Conservation (phyloP, 1,140 invertebrate genomes). For the Bombus turneri region DNA sequence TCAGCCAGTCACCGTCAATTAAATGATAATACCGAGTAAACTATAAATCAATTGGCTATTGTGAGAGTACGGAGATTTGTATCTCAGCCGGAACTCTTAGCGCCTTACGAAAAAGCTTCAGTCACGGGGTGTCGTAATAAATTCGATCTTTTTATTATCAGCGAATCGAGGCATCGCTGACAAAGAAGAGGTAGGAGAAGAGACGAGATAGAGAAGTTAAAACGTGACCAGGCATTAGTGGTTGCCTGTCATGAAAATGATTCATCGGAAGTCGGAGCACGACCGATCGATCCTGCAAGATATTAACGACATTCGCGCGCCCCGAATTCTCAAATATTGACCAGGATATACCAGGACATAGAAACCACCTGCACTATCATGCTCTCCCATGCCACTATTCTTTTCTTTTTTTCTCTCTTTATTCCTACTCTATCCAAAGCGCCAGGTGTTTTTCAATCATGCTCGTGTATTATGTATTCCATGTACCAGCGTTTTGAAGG, state of each 20-base stretch:
- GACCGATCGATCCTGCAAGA: constrained; percentile 68
- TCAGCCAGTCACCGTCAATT: background rate
- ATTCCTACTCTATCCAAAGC: background rate
- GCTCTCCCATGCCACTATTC: background rate
- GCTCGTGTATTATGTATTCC: background rate
- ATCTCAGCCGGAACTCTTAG: background rate
- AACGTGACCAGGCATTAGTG: constrained; percentile 69
- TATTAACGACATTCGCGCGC: constrained; percentile 63
- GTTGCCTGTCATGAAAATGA: constrained; percentile 66
- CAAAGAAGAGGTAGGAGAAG: constrained; percentile 6
- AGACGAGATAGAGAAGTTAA: constrained; percentile 43
- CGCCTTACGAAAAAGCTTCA: constrained; percentile 36
- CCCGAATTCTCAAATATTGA: constrained; percentile 42
- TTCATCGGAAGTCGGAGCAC: constrained; percentile 64
- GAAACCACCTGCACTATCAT: constrained; percentile 4
- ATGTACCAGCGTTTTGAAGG: background rate
- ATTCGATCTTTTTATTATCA: constrained; percentile 58
- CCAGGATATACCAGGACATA: background rate
- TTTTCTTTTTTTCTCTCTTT: background rate
- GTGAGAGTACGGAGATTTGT: background rate
- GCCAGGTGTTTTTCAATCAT: constrained; percentile 16
- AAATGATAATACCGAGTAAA: background rate
- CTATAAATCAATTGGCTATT: background rate
- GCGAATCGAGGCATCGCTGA: constrained; percentile 25
- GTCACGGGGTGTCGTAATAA: constrained; percentile 62